phyloP scores from a whole-genome alignment of 2,113 vertebrate genomes.

The Myxocyprinus asiaticus region DNA sequence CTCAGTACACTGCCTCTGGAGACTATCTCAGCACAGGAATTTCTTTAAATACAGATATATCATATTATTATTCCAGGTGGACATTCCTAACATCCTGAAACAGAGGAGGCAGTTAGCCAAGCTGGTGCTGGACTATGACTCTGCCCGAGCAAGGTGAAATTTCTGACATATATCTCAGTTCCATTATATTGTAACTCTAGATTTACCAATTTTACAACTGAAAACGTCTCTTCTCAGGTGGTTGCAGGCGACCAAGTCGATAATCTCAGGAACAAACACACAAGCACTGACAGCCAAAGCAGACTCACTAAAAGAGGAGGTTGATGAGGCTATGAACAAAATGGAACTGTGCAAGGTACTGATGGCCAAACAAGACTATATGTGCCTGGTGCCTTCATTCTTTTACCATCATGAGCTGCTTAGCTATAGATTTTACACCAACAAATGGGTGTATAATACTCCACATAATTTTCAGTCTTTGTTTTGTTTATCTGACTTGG shows the following conservation, averaged over 20 bases:
- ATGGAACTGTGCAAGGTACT: slow-evolving; percentile 96
- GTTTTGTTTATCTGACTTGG: no score
- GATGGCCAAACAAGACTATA: neutral
- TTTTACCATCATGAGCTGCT: neutral
- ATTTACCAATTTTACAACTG: neutral
- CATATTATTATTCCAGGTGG: slow-evolving; percentile 73
- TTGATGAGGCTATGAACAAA: slow-evolving; percentile 98
- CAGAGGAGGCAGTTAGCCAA: slow-evolving; percentile 95
- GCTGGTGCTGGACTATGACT: slow-evolving; percentile 96
- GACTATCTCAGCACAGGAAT: no score
- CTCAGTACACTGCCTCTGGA: no score
- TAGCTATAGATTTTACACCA: slow-evolving; percentile 14
- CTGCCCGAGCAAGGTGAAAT: slow-evolving; percentile 88
- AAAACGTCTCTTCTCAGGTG: slow-evolving; percentile 73
- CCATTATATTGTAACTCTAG: neutral
- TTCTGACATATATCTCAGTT: neutral
- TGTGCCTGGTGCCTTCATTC: neutral
- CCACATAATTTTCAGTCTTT: neutral
- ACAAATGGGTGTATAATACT: neutral
- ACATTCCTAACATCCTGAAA: slow-evolving; percentile 97
- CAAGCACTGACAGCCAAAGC: slow-evolving; percentile 96
- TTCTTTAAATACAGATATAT: neutral
- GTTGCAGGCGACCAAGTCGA: slow-evolving; percentile 96
- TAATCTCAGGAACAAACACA: slow-evolving; percentile 93
- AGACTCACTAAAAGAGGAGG: slow-evolving; percentile 94